Evolutionary conservation across 2,113 vertebrate species (phyloP).

Genomic region (Pica pica): DNA sequence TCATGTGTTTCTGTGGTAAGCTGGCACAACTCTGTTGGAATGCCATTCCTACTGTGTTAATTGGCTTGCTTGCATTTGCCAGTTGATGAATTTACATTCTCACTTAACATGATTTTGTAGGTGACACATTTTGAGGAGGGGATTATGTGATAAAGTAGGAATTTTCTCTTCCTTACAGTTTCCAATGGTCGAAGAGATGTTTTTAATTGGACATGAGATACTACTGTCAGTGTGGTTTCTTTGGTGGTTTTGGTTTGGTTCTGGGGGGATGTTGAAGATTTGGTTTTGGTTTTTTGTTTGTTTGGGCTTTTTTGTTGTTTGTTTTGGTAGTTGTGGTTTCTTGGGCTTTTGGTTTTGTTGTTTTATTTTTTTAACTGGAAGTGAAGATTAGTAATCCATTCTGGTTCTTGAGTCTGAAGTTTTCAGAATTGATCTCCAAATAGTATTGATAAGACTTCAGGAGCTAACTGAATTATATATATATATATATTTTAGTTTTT

Average conservation of each 20-base stretch:
- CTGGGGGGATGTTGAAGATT: not conserved
- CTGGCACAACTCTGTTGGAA: not conserved
- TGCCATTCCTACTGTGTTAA: not conserved
- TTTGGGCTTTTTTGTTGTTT: not conserved
- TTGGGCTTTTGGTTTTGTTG: not conserved
- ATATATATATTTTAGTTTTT: no score
- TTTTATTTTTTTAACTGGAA: not conserved
- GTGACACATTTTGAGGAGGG: not conserved
- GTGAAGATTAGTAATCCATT: not conserved
- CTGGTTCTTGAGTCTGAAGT: not conserved
- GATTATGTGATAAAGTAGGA: not conserved
- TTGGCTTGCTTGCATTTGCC: not conserved
- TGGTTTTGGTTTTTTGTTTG: not conserved
- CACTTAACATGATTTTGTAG: not conserved
- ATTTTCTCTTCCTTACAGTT: not conserved
- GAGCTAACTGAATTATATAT: not conserved
- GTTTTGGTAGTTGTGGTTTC: not conserved
- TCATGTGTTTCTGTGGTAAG: not conserved
- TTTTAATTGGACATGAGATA: not conserved
- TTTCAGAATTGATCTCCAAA: not conserved
- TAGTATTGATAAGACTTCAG: not conserved
- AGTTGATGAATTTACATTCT: not conserved
- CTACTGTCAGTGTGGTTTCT: not conserved
- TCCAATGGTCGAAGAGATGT: not conserved
- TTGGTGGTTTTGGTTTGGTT: rapidly evolving